Conservation (phyloP, 2,888 invertebrate species). For the Polyommatus iphigenia region DNA sequence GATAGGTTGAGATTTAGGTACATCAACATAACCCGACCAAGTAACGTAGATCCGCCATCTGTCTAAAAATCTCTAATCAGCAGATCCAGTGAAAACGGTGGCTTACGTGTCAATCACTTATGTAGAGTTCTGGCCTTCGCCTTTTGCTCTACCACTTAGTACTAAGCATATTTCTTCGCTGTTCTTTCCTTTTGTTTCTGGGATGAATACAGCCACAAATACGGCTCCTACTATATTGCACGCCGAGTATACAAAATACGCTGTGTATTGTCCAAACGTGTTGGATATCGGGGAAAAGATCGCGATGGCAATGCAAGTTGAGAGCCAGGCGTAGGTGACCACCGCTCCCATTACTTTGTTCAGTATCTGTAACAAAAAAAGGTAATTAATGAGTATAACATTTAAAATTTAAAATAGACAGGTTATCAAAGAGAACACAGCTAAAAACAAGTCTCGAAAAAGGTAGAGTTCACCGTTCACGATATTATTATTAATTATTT, state of each 20-base stretch:
- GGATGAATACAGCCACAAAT: slow-evolving; percentile 50
- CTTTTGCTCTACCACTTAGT: slow-evolving; percentile 12
- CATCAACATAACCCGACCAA: neutral
- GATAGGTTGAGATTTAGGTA: neutral
- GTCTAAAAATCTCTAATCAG: neutral
- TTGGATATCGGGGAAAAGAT: slow-evolving; percentile 43
- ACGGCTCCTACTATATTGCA: slow-evolving; percentile 50
- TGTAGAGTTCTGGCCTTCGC: neutral
- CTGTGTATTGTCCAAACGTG: slow-evolving; percentile 49
- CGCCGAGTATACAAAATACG: slow-evolving; percentile 53
- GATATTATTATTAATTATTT: too few relatives aligned
- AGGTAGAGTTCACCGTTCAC: too few relatives aligned
- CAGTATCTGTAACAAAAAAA: slow-evolving; percentile 51
- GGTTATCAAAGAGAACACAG: too few relatives aligned
- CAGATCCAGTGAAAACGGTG: neutral
- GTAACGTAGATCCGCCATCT: neutral
- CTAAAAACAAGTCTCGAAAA: too few relatives aligned
- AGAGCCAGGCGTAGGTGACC: slow-evolving; percentile 59
- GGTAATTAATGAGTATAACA: neutral
- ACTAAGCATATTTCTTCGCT: slow-evolving; percentile 49
- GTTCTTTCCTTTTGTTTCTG: slow-evolving; percentile 60
- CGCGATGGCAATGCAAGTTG: slow-evolving; percentile 48
- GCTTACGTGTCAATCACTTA: neutral
- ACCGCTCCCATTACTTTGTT: slow-evolving; percentile 57
- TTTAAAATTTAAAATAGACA: too few relatives aligned